Base-by-base conservation (phyloP, 2,797 vertebrate species). In the Malacoctenus gilli region DNA sequence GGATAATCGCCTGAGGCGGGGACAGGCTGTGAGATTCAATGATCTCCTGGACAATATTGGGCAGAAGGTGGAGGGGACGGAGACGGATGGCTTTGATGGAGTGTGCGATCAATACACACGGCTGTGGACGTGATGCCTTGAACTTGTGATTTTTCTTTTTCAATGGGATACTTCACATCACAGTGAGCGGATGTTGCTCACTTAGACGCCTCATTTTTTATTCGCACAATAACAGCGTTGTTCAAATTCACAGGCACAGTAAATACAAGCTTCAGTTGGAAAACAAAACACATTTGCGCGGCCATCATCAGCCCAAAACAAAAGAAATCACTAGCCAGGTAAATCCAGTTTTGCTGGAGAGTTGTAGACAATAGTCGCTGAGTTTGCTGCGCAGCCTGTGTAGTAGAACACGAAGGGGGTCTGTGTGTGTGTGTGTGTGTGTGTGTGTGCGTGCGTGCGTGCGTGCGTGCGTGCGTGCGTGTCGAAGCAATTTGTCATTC, bases 401-500 rank as follows among this genome's bases (percentile, higher is more conserved):
- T 68, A 44, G 65, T 48, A 58, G 60, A n/a, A n/a, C n/a, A n/a
- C n/a, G n/a, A n/a, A n/a, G n/a, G n/a, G n/a, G n/a, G n/a, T n/a
- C n/a, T 79, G 71, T 22, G 20, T n/a, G 51, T 36, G 43, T 35
- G 30, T 68, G 62, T 81, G 72, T 74, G 65, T 79, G 71, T 22
- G 20, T n/a, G 51, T 36, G 43, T 35, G 30, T 68, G 62, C 80
- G 72, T 74, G 65, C 70, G 68, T 34, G 53, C 5, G 25, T 5
- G 25, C 1, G 25, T 5, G 25, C 5, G 25, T 2, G 25, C 5
- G 25, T 5, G 25, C 1, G 25, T 5, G 25, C 5, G 25, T 5
- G 6, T 5, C 9, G 9, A 9, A 71, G 77, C 76, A 70, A 82
- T 86, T 82, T 80, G 79, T 85, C 80, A 85, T 72, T 76, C 72